phyloP scores from a whole-genome alignment of 2,797 vertebrate genomes.

The Acanthis flammea region DNA sequence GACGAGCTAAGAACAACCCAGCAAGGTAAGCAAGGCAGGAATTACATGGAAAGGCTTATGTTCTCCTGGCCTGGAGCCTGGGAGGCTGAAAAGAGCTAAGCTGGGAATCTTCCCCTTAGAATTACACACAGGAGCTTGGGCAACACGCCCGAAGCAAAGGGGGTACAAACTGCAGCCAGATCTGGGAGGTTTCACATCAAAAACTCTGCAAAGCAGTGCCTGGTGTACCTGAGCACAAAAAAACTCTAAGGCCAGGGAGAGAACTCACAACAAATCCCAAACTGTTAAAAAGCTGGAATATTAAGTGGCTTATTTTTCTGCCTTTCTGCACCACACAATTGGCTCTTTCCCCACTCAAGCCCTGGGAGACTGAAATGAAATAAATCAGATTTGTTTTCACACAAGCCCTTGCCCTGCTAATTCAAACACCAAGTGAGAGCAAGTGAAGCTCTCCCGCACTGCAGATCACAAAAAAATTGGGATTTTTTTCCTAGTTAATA shows the following conservation, averaged over 20 bases:
- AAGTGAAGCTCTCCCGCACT: neutral
- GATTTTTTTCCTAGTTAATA: fast-evolving
- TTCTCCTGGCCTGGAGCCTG: neutral
- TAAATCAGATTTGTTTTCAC: neutral
- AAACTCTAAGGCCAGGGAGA: neutral
- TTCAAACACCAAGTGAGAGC: neutral
- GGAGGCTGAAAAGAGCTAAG: neutral
- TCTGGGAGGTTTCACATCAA: neutral
- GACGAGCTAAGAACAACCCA: neutral
- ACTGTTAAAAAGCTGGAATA: neutral
- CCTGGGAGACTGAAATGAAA: neutral
- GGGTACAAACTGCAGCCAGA: neutral
- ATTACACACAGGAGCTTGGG: neutral
- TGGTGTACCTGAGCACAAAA: neutral
- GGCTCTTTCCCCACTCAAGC: neutral
- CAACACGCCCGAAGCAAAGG: fast-evolving
- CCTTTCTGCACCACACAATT: neutral
- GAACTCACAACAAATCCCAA: neutral
- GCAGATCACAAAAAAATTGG: neutral
- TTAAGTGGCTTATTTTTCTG: neutral
- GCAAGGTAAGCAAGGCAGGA: neutral
- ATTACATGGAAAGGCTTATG: neutral
- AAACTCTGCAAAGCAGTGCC: neutral
- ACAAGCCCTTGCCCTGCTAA: neutral
- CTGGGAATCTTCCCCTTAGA: neutral